A percentile compares a stretch with the other conserved stretches of the same genome.
Conservation (phyloP, 1,140 invertebrate genomes). For the Drosophila prosaltans region DNA sequence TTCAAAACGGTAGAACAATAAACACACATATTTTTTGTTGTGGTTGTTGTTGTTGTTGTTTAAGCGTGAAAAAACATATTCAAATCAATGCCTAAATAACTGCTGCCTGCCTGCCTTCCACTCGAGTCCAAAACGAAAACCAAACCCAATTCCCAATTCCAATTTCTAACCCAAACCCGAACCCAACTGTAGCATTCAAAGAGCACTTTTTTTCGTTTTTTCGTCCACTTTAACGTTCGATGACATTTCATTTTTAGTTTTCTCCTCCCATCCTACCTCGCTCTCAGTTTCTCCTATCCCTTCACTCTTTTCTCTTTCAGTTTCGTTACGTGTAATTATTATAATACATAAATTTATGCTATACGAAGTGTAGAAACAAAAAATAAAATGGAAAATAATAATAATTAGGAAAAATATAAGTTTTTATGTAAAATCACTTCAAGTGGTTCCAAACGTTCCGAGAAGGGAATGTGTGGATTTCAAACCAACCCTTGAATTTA, state of each 20-base stretch:
- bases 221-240: slow-evolving; percentile 75
- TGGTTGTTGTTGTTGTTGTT: slow-evolving; percentile 12
- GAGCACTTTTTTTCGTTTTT: slow-evolving; percentile 34
- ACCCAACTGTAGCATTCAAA: slow-evolving; percentile 28
- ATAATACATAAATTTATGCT: slow-evolving; percentile 77
- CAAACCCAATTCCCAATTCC: not conserved
- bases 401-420: slow-evolving; percentile 17
- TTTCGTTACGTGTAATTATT: slow-evolving; percentile 58
- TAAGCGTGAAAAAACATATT: slow-evolving; percentile 52
- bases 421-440: slow-evolving; percentile 66
- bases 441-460: slow-evolving; percentile 30
- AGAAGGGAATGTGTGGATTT: no score
- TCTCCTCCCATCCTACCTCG: slow-evolving; percentile 41
- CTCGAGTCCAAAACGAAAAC: not conserved
- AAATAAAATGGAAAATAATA: not conserved
- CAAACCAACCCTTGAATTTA: no score
- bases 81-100: slow-evolving; percentile 57
- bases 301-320: slow-evolving; percentile 36
- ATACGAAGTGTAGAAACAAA: slow-evolving; percentile 15
- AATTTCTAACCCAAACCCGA: slow-evolving; percentile 27
- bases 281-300: slow-evolving; percentile 6
- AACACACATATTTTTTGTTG: slow-evolving; percentile 53
- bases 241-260: slow-evolving; percentile 77
- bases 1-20: slow-evolving; percentile 68
- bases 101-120: slow-evolving; percentile 25